These are phyloP conservation scores for Oxyura jamaicensis DNA, from an alignment of 2,113 vertebrate species.

Conservation along the genomic window DNA sequence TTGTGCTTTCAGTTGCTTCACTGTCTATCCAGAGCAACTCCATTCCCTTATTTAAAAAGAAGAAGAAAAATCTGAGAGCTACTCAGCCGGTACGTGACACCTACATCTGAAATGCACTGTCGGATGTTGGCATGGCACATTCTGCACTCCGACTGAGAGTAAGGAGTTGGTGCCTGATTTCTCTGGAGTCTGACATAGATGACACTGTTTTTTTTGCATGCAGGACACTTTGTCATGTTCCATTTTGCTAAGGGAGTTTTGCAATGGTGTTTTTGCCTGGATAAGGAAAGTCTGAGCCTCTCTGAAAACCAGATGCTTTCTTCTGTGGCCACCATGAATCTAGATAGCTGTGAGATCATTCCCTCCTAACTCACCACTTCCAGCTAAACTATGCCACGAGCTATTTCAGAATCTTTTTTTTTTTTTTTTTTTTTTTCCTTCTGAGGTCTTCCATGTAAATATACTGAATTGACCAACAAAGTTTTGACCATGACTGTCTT, in stretches of 20 bases:
- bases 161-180: not conserved
- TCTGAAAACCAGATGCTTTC: not conserved
- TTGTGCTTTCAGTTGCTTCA: not conserved
- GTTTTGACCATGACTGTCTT: conserved; percentile 79
- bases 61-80: not conserved
- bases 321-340: not conserved
- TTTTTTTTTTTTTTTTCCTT: not conserved
- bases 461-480: conserved; percentile 68
- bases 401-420: not conserved
- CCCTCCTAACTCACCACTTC: not conserved
- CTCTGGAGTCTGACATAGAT: not conserved
- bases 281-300: not conserved
- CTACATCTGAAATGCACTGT: not conserved
- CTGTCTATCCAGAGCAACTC: not conserved
- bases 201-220: not conserved
- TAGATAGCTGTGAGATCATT: not conserved
- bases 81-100: not conserved
- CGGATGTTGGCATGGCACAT: not conserved
- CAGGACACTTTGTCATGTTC: not conserved
- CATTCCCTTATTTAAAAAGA: not conserved
- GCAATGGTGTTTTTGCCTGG: not conserved
- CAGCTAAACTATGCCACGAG: not conserved
- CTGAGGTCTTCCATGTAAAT: conserved; percentile 62
- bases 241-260: not conserved
- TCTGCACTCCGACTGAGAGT: not conserved